A percentile compares a stretch with the other conserved stretches of the same genome.
Conservation (phyloP, 1,140 invertebrate genomes). For the Plectrocnemia conspersa region DNA sequence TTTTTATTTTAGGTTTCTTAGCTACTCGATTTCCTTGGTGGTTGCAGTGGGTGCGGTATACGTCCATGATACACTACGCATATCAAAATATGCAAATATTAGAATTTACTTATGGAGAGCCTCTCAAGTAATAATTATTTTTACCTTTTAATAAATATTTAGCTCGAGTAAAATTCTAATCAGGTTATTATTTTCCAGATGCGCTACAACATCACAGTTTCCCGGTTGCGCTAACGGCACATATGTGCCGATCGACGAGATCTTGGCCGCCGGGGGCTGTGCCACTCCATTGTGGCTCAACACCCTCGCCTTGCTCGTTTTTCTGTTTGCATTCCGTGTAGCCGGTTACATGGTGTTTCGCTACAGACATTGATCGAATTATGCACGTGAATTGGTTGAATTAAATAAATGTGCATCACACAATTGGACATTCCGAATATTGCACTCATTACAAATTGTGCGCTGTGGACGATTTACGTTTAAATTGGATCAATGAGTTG, state of each 20-base stretch:
- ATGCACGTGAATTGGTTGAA: no score
- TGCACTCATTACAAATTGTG: no score
- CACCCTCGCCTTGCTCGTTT: constrained; percentile 67
- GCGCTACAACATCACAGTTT: constrained; percentile 64
- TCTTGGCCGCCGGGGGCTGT: constrained; percentile 61
- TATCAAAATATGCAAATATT: constrained; percentile 84
- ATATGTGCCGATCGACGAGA: constrained; percentile 63
- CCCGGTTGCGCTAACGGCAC: constrained; percentile 56
- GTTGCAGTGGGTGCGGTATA: constrained; percentile 75
- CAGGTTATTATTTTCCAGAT: constrained; percentile 49
- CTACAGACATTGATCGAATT: constrained; percentile 59
- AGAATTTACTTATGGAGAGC: constrained; percentile 69
- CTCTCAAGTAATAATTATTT: constrained; percentile 54
- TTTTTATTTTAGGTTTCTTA: constrained; percentile 52
- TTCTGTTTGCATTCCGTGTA: constrained; percentile 67
- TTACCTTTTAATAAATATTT: constrained; percentile 10
- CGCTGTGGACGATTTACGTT: no score
- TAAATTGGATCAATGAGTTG: no score
- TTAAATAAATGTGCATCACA: no score
- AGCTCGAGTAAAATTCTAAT: background rate
- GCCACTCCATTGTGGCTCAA: constrained; percentile 69
- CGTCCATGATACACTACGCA: constrained; percentile 78
- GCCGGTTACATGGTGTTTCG: constrained; percentile 73
- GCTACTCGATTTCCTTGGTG: constrained; percentile 73
- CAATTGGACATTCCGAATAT: no score